A percentile compares a stretch with the other conserved stretches of the same genome.
These are phyloP conservation scores for Tholera decimalis DNA, from an alignment of 2,888 invertebrate genomes.

Conservation along the genomic window DNA sequence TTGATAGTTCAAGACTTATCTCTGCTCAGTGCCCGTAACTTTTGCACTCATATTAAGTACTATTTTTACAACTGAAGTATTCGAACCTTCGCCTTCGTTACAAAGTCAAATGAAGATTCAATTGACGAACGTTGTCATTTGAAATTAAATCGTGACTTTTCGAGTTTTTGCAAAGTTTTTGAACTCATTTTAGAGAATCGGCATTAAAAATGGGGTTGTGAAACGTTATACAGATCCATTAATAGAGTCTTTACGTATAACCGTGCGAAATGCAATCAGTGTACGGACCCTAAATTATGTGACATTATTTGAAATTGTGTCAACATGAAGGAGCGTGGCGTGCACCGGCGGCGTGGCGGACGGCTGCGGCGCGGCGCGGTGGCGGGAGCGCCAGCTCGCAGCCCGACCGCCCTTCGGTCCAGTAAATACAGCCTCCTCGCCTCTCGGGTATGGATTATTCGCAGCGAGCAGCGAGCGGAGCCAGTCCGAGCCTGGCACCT, in stretches of 20 bases:
- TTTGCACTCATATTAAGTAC: constrained; percentile 7
- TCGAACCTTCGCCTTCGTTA: not conserved
- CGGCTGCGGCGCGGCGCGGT: constrained; percentile 77
- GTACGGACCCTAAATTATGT: constrained; percentile 79
- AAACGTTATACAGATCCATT: constrained; percentile 57
- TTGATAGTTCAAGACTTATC: constrained; percentile 43
- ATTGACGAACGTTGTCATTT: constrained; percentile 25
- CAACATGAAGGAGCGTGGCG: constrained; percentile 82
- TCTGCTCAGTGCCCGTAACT: constrained; percentile 13
- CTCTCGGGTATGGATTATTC: constrained; percentile 90
- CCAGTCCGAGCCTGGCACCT: constrained; percentile 88
- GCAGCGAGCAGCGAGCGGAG: constrained; percentile 81
- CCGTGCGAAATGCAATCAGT: constrained; percentile 74
- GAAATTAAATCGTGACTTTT: constrained; percentile 27
- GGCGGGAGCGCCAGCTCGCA: constrained; percentile 81
- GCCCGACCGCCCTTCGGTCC: constrained; percentile 88
- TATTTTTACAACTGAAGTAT: constrained; percentile 8
- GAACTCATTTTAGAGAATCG: constrained; percentile 56
- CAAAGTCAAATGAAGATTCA: not conserved
- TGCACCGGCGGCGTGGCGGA: constrained; percentile 75
- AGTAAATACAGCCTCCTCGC: constrained; percentile 89
- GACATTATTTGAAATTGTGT: constrained; percentile 89
- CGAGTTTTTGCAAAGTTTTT: constrained; percentile 53
- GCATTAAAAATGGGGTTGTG: constrained; percentile 53
- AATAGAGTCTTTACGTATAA: constrained; percentile 63